Conservation (phyloP, 2,113 vertebrate species). For the Peromyscus maniculatus region DNA sequence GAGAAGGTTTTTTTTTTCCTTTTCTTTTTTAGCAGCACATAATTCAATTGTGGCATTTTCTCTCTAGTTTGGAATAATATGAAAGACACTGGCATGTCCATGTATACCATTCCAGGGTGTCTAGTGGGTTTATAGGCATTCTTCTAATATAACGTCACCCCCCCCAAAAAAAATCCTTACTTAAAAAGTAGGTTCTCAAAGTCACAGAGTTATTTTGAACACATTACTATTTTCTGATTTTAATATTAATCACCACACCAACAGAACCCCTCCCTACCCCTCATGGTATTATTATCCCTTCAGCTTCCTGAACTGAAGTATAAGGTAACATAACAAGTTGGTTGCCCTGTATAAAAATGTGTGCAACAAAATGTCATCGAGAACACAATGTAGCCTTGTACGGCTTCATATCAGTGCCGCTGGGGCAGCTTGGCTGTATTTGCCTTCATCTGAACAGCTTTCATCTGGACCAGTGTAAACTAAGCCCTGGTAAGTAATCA, state of each 20-base stretch:
- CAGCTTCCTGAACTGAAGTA: slow-evolving; percentile 53
- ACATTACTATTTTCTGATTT: slow-evolving; percentile 67
- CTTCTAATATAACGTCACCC: slow-evolving; percentile 7
- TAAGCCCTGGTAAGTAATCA: slow-evolving; percentile 98
- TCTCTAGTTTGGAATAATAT: slow-evolving; percentile 48
- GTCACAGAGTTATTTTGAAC: slow-evolving; percentile 47
- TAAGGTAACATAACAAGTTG: slow-evolving; percentile 86
- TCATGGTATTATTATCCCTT: slow-evolving; percentile 47
- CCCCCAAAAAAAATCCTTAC: background rate
- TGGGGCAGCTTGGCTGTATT: slow-evolving; percentile 95
- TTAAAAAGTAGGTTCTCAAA: slow-evolving; percentile 63
- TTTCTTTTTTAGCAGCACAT: background rate
- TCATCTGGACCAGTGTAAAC: slow-evolving; percentile 98
- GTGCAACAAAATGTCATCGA: slow-evolving; percentile 86
- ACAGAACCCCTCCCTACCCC: slow-evolving; percentile 27
- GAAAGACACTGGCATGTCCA: slow-evolving; percentile 38
- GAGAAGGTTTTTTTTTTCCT: slow-evolving; percentile 62
- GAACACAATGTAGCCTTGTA: slow-evolving; percentile 97
- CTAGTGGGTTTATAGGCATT: slow-evolving; percentile 51
- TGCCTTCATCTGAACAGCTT: slow-evolving; percentile 96
- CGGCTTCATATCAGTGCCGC: slow-evolving; percentile 92
- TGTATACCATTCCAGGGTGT: slow-evolving; percentile 40
- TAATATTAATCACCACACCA: slow-evolving; percentile 62
- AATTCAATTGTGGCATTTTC: slow-evolving; percentile 26
- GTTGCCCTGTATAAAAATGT: slow-evolving; percentile 86